Evolutionary conservation across 1,140 invertebrate genomes (phyloP).

Genomic region (Platyscapa corneri): DNA sequence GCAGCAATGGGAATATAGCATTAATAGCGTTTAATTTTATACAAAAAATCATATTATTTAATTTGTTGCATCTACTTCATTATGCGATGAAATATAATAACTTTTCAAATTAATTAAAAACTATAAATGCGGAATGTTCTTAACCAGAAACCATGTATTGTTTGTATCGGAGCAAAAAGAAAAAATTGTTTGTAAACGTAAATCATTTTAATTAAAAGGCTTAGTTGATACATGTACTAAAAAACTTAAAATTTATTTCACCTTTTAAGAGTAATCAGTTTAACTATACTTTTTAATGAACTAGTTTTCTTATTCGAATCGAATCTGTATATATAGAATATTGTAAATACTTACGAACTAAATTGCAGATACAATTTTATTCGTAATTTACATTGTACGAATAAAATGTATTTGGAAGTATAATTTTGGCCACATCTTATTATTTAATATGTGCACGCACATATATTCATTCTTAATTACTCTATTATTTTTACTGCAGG

Average conservation of each 20-base stretch:
- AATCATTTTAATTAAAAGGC: slow-evolving; percentile 29
- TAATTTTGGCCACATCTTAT: too few relatives aligned
- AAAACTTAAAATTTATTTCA: background rate
- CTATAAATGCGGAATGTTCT: background rate
- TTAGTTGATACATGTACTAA: background rate
- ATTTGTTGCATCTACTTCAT: slow-evolving; percentile 6
- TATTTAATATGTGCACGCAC: too few relatives aligned
- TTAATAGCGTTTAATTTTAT: background rate
- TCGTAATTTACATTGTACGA: too few relatives aligned
- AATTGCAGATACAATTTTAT: too few relatives aligned
- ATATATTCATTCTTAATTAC: too few relatives aligned
- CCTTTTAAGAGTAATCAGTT: background rate
- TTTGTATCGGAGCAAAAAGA: background rate
- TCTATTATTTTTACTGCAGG: too few relatives aligned
- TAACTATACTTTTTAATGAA: background rate
- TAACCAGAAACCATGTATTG: background rate
- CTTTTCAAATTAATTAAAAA: slow-evolving; percentile 3
- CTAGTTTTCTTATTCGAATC: too few relatives aligned
- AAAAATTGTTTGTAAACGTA: background rate
- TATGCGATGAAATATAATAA: background rate
- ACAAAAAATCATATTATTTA: background rate
- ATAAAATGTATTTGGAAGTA: too few relatives aligned
- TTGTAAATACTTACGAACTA: too few relatives aligned
- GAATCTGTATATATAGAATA: too few relatives aligned
- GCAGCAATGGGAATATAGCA: too few relatives aligned